Conservation (phyloP, 2,888 invertebrate species). For the Dryobotodes eremita region DNA sequence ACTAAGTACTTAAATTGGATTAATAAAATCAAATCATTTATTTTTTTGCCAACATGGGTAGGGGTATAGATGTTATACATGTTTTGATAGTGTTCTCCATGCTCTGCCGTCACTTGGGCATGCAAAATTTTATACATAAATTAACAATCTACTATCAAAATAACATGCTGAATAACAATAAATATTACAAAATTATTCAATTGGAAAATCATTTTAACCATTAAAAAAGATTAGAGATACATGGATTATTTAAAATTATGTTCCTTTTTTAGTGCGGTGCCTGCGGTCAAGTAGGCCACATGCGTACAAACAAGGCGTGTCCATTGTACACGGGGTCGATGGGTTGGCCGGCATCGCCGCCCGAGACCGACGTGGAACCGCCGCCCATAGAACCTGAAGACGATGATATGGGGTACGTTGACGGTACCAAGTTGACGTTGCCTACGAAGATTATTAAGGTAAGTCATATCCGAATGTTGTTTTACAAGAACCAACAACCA, state of each 20-base stretch:
- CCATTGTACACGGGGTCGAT: constrained; percentile 95
- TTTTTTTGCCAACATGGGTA: too few relatives aligned
- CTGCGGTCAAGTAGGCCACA: constrained; percentile 96
- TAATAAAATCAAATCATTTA: too few relatives aligned
- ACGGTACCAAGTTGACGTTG: constrained; percentile 98
- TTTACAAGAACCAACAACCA: too few relatives aligned
- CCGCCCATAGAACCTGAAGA: constrained; percentile 94
- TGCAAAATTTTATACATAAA: too few relatives aligned
- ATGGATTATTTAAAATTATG: not conserved
- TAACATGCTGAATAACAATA: too few relatives aligned
- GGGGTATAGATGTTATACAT: too few relatives aligned
- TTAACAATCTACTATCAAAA: too few relatives aligned
- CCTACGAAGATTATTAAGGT: constrained; percentile 97
- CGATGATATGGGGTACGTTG: constrained; percentile 97
- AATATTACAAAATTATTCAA: too few relatives aligned
- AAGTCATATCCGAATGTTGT: constrained; percentile 18
- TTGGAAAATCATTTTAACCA: too few relatives aligned
- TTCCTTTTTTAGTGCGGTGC: constrained; percentile 94
- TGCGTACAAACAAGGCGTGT: constrained; percentile 99
- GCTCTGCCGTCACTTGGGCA: too few relatives aligned
- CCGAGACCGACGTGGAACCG: constrained; percentile 94
- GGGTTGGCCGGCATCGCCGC: constrained; percentile 92
- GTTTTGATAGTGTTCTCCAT: too few relatives aligned
- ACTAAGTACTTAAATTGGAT: not conserved
- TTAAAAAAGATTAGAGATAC: too few relatives aligned